Base-by-base conservation (phyloP, 2,888 invertebrate genomes). In the Molorchus minor region DNA sequence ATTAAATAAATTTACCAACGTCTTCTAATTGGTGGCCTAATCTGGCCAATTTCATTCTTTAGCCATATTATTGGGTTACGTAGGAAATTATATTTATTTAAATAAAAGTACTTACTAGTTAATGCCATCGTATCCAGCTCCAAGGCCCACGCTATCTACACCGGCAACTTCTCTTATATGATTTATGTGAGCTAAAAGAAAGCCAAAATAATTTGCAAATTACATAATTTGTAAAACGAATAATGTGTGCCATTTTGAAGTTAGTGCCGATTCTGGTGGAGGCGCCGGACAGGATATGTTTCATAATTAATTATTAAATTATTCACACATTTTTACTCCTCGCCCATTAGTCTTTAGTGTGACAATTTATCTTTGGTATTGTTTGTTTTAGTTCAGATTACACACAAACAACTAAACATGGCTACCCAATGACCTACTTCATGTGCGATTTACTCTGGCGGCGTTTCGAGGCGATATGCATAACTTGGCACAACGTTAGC, bases 71-170 rank as follows among this genome's bases (percentile, higher is more conserved):
- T n/a, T n/a, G n/a, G n/a, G n/a, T n/a, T n/a, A n/a, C n/a, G n/a
- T n/a, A n/a, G n/a, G n/a, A n/a, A n/a, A n/a, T n/a, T n/a, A n/a
- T n/a, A n/a, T n/a, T n/a, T n/a, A n/a, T n/a, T n/a, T n/a, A 56
- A 54, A 40, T 47, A 38, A 49, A 53, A 30, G 58, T 81, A 90
- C 93, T 92, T 84, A 94, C 94, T 88, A 89, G 86, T 93, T 92
- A 81, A 94, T 93, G 75, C 94, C 94, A 79, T 94, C 93, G 82
- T 91, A 94, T 73, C 93, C 94, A 59, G 93, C 93, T 63, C 94
- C 94, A 64, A 94, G 86, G 47, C 94, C 94, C 62, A 94, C 92
- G 81, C 91, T 89, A 84, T 94, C 93, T 75, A 93, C 89, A 66
- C 94, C 94, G 62, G 93, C 93, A 65, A 92, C 86, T 76, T 89